A percentile compares a stretch with the other conserved stretches of the same genome.
phyloP scores from a whole-genome alignment of 1,140 invertebrate species.

The Riptortus pedestris region DNA sequence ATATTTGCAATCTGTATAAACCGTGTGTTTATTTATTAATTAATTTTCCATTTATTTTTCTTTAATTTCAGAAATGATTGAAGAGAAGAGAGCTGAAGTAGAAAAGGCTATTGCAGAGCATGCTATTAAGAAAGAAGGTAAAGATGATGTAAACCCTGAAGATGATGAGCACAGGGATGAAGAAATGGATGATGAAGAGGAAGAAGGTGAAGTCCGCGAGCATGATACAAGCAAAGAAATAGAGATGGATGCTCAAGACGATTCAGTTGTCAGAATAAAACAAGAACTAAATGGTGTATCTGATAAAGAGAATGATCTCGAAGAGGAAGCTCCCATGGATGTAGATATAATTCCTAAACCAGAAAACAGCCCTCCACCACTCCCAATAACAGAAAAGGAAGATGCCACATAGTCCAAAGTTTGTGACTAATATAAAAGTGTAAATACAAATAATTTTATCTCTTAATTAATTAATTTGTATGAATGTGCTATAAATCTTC shows the following conservation, averaged over 20 bases:
- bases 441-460: too few species aligned
- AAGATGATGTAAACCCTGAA: constrained; percentile 30
- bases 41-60: too few species aligned
- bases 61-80: constrained; percentile 37
- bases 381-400: background rate
- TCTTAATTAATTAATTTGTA: too few species aligned
- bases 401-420: background rate
- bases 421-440: too few species aligned
- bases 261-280: too few species aligned
- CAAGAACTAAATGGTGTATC: background rate
- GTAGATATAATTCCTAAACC: background rate
- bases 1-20: too few species aligned
- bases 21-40: too few species aligned
- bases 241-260: background rate
- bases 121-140: constrained; percentile 7
- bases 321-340: background rate
- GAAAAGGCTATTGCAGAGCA: constrained; percentile 38
- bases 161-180: constrained; percentile 23
- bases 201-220: background rate
- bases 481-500: too few species aligned
- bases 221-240: background rate
- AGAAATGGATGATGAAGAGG: constrained; percentile 18
- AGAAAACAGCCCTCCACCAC: background rate
- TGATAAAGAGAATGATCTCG: constrained; percentile 7
- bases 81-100: constrained; percentile 41